Conservation (phyloP, 1,140 invertebrate genomes). For the Pseudoatta argentina region DNA sequence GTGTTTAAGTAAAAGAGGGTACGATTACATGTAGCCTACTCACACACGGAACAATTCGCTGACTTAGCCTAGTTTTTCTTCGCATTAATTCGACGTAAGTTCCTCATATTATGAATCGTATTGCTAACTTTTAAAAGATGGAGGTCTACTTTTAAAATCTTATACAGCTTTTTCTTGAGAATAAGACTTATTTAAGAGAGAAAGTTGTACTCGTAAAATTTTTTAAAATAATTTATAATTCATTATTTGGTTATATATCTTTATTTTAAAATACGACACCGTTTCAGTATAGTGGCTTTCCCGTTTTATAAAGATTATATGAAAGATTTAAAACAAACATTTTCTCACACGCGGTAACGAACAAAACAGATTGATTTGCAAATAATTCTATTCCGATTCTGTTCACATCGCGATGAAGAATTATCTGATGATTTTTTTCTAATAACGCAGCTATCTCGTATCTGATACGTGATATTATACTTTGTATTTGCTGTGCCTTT, state of each 20-base stretch:
- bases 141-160: too few relatives aligned
- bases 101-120: not conserved
- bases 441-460: not conserved
- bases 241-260: too few relatives aligned
- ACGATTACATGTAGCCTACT: conserved; percentile 6
- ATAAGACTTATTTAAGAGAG: too few relatives aligned
- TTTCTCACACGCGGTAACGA: not conserved
- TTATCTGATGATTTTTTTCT: not conserved
- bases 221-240: too few relatives aligned
- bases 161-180: too few relatives aligned
- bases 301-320: not conserved
- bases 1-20: conserved; percentile 21
- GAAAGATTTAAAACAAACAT: too few relatives aligned
- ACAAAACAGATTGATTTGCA: not conserved
- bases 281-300: too few relatives aligned
- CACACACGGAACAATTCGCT: not conserved
- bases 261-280: too few relatives aligned
- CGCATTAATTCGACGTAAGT: not conserved
- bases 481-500: not conserved
- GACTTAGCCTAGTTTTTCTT: not conserved
- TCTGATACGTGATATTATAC: not conserved
- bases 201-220: too few relatives aligned
- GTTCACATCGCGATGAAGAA: not conserved
- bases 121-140: too few relatives aligned
- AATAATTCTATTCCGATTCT: not conserved